These are phyloP conservation scores for Meandrusa payeni DNA, from an alignment of 2,888 invertebrate species.

Conservation along the genomic window DNA sequence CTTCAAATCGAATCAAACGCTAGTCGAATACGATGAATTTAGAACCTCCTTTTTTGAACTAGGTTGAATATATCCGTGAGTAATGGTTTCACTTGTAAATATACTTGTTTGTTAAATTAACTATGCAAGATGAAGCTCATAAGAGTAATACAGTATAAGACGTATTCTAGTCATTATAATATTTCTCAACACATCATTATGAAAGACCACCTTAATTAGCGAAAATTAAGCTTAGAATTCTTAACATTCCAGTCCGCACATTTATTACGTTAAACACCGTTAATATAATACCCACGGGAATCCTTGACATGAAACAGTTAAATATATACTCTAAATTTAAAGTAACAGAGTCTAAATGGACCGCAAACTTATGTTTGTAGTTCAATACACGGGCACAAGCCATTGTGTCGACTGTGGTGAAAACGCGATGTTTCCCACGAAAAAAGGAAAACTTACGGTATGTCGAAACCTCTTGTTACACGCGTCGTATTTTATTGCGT, in stretches of 20 bases:
- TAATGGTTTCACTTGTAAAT: no score
- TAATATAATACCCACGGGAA: constrained; percentile 37
- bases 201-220: constrained; percentile 26
- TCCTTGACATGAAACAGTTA: constrained; percentile 19
- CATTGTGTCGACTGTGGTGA: constrained; percentile 63
- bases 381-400: constrained; percentile 39
- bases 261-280: constrained; percentile 48
- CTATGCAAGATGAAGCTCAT: no score
- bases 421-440: constrained; percentile 71
- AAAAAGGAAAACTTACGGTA: constrained; percentile 70
- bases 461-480: constrained; percentile 65
- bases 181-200: constrained; percentile 14
- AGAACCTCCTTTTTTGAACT: no score
- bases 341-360: constrained; percentile 29
- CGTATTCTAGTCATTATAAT: no score
- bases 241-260: constrained; percentile 30
- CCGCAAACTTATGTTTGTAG: constrained; percentile 31
- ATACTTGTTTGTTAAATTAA: no score
- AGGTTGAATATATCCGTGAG: no score
- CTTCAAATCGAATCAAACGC: no score
- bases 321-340: constrained; percentile 27
- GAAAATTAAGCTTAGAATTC: constrained; percentile 28
- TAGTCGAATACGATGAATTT: no score
- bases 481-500: constrained; percentile 40
- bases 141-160: no score